Evolutionary conservation across 2,888 invertebrate species (phyloP).

Genomic region (Congeria kusceri): DNA sequence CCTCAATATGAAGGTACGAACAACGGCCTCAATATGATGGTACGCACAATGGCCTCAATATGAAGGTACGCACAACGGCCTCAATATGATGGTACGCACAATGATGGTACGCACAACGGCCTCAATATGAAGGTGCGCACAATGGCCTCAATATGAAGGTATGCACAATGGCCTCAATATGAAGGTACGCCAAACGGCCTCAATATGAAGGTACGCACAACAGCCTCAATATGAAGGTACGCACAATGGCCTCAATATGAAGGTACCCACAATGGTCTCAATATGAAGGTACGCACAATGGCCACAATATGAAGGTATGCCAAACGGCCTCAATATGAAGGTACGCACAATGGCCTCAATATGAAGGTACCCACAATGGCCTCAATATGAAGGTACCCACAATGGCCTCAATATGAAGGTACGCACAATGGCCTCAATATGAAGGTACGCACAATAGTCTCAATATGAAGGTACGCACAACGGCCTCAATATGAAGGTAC

Average conservation of each 20-base stretch:
- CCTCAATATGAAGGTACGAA: constrained; percentile 45
- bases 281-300: background rate
- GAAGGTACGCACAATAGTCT: constrained; percentile 38
- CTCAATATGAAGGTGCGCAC: too few relatives aligned
- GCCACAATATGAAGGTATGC: constrained; percentile 49
- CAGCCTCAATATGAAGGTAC: constrained; percentile 75
- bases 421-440: constrained; percentile 16
- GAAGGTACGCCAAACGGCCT: constrained; percentile 36
- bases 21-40: constrained; percentile 43
- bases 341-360: constrained; percentile 79
- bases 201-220: too few relatives aligned
- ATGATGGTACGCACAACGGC: too few relatives aligned
- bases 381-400: background rate
- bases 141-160: too few relatives aligned
- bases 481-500: constrained; percentile 76
- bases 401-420: too few relatives aligned
- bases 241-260: constrained; percentile 77
- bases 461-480: constrained; percentile 50
- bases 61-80: constrained; percentile 82
- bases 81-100: constrained; percentile 58
- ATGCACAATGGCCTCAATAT: constrained; percentile 14
- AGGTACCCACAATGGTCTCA: constrained; percentile 37
- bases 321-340: constrained; percentile 69
- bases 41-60: constrained; percentile 55
- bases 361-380: too few relatives aligned